Conservation (phyloP, 2,113 vertebrate species). For the Nothoprocta perdicaria region DNA sequence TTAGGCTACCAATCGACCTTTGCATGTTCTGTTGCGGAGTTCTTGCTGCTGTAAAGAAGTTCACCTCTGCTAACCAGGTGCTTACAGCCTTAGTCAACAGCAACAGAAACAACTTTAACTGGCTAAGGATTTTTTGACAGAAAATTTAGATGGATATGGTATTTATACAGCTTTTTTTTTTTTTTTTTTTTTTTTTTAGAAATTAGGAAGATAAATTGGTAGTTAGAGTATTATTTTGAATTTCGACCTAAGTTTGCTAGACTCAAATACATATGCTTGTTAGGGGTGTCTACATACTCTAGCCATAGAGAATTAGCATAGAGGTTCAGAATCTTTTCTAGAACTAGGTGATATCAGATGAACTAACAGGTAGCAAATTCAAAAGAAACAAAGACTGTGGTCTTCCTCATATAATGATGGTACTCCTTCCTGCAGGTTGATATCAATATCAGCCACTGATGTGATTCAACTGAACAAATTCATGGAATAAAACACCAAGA, state of each 20-base stretch:
- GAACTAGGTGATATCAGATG: not conserved
- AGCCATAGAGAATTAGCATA: not conserved
- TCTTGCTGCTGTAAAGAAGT: constrained; percentile 9
- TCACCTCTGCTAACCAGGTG: not conserved
- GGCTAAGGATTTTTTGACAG: not conserved
- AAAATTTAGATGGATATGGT: not conserved
- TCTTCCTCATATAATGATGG: not conserved
- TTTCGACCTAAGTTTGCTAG: not conserved
- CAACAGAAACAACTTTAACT: not conserved
- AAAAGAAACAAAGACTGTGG: not conserved
- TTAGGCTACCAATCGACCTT: constrained; percentile 26
- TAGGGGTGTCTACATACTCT: fast-evolving
- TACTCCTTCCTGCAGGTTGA: not conserved
- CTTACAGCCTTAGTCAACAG: not conserved
- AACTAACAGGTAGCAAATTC: not conserved
- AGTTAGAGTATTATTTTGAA: not conserved
- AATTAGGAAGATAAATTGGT: not conserved
- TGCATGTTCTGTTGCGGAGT: not conserved
- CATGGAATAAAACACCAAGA: not conserved
- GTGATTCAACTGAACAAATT: not conserved
- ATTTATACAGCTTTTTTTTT: not conserved
- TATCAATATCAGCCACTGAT: not conserved
- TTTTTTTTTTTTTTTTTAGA: not conserved
- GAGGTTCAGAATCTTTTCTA: not conserved
- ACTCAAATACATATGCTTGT: not conserved